Percentiles rank a stretch among this genome's conserved stretches.
These are phyloP conservation scores for Heteromyza rotundicornis DNA, from an alignment of 2,888 invertebrate species.

Conservation along the genomic window DNA sequence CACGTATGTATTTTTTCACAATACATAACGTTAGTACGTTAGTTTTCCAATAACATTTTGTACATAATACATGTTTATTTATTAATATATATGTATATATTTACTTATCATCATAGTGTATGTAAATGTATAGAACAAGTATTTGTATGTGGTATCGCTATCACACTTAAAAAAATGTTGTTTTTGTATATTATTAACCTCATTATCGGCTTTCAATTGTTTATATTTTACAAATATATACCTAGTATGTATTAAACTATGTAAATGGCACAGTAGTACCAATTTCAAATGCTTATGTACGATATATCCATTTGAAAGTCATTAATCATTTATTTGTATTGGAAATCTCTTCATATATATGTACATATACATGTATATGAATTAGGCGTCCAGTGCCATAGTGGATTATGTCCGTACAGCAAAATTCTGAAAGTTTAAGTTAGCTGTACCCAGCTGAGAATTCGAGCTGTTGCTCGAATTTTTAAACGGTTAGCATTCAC, in stretches of 20 bases:
- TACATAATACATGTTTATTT: conserved; percentile 20
- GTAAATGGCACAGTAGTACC: background rate
- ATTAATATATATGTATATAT: conserved; percentile 30
- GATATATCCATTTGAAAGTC: background rate
- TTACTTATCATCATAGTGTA: background rate
- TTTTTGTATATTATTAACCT: conserved; percentile 36
- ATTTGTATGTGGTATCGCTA: conserved; percentile 34
- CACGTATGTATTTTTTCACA: conserved; percentile 6
- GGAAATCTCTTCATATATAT: too few relatives aligned
- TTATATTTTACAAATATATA: background rate
- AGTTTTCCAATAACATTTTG: conserved; percentile 28
- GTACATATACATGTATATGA: conserved; percentile 4
- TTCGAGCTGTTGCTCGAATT: too few relatives aligned
- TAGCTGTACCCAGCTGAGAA: too few relatives aligned
- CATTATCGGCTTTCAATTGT: conserved; percentile 32
- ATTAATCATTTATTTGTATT: too few relatives aligned
- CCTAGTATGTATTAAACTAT: too few relatives aligned
- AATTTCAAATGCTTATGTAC: too few relatives aligned
- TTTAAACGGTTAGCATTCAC: too few relatives aligned
- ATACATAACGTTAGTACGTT: conserved; percentile 5
- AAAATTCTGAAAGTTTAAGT: too few relatives aligned
- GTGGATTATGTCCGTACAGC: too few relatives aligned
- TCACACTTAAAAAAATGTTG: conserved; percentile 55
- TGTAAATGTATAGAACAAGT: background rate
- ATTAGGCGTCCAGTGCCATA: too few relatives aligned